phyloP scores from a whole-genome alignment of 2,797 vertebrate species.

The Tapera naevia region DNA sequence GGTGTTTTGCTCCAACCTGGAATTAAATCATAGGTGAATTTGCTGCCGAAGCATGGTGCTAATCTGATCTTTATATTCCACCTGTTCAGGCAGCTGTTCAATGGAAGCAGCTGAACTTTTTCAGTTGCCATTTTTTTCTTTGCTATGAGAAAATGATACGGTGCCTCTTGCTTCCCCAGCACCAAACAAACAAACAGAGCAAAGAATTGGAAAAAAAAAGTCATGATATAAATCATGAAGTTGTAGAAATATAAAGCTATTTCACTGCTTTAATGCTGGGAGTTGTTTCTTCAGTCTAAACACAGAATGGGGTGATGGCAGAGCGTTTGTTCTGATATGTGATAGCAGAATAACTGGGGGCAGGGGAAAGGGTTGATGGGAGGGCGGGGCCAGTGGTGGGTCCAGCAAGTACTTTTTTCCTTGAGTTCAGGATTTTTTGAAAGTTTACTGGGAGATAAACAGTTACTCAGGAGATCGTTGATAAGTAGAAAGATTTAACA shows the following conservation, averaged over 20 bases:
- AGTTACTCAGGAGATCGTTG: not conserved
- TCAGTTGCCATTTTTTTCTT: constrained; percentile 31
- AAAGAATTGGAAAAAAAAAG: not conserved
- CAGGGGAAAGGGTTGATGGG: not conserved
- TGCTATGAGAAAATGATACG: not conserved
- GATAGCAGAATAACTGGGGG: not conserved
- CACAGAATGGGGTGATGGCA: not conserved
- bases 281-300: not conserved
- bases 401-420: not conserved
- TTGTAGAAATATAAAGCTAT: not conserved
- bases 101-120: constrained; percentile 45
- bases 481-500: not conserved
- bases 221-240: not conserved
- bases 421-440: not conserved
- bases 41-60: not conserved
- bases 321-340: not conserved
- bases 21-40: constrained; percentile 39
- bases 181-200: not conserved
- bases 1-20: not conserved
- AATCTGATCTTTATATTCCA: constrained; percentile 1
- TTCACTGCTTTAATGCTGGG: not conserved
- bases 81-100: constrained; percentile 62
- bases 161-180: not conserved
- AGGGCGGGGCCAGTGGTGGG: not conserved
- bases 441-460: not conserved